Percentiles rank a stretch among this genome's conserved stretches.
Evolutionary conservation across 1,140 invertebrate genomes (phyloP).

Genomic region (Drosophila miranda): DNA sequence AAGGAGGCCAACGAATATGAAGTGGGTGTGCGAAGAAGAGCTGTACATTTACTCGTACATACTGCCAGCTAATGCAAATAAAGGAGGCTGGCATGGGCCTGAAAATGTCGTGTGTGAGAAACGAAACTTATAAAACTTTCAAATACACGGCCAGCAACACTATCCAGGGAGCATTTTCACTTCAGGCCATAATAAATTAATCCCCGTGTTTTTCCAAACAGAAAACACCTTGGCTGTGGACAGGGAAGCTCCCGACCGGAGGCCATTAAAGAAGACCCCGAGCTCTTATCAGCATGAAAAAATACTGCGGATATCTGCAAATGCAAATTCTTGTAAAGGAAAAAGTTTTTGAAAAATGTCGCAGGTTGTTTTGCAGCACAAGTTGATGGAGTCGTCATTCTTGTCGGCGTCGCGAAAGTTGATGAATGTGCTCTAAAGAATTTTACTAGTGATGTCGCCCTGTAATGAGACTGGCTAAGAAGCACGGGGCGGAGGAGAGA

Average conservation of each 20-base stretch:
- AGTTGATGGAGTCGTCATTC: constrained; percentile 60
- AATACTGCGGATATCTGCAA: constrained; percentile 24
- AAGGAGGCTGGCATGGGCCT: constrained; percentile 11
- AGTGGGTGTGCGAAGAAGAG: not conserved
- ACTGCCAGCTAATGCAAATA: constrained; percentile 28
- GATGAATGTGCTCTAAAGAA: constrained; percentile 59
- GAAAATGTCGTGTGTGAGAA: constrained; percentile 6
- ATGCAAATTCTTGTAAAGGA: constrained; percentile 35
- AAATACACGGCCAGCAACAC: not conserved
- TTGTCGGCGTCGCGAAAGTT: constrained; percentile 48
- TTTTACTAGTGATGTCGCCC: no score
- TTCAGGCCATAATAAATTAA: constrained; percentile 27
- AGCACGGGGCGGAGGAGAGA: not conserved
- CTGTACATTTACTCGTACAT: not conserved
- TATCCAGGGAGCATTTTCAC: constrained; percentile 18
- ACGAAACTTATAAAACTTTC: no score
- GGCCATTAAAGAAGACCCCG: constrained; percentile 14
- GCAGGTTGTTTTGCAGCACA: constrained; percentile 64
- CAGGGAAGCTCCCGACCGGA: constrained; percentile 9
- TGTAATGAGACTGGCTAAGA: constrained; percentile 47
- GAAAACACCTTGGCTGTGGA: constrained; percentile 4
- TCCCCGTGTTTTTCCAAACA: constrained; percentile 14
- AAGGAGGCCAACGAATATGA: constrained; percentile 15
- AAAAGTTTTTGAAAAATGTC: constrained; percentile 38
- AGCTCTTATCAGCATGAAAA: not conserved